Evolutionary conservation across 2,797 vertebrate species (phyloP).

Genomic region (Semaprochilodus insignis): DNA sequence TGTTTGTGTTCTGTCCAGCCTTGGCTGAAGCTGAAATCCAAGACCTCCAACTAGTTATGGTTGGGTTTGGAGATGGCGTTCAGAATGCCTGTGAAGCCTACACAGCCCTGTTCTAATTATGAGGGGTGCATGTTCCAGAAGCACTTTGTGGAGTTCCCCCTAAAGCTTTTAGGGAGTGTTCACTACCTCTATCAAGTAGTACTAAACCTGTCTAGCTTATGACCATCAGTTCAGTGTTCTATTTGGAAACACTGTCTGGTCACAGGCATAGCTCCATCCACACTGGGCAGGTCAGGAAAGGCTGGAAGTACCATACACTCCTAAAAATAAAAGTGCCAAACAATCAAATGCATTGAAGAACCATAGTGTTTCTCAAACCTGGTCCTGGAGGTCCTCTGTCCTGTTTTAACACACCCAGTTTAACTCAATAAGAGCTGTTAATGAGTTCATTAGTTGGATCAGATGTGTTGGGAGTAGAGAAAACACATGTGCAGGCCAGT

Average conservation of each 20-base stretch:
- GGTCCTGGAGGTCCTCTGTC: too few species aligned
- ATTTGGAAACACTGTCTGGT: too few species aligned
- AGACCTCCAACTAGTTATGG: slow-evolving; percentile 26
- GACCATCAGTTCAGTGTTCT: not conserved
- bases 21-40: slow-evolving; percentile 21
- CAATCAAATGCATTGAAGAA: too few species aligned
- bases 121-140: not conserved
- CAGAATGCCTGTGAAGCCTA: not conserved
- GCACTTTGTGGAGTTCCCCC: not conserved
- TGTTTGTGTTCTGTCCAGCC: slow-evolving; percentile 2
- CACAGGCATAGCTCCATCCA: not conserved
- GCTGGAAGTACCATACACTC: not conserved
- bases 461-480: too few species aligned
- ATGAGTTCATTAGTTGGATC: too few species aligned
- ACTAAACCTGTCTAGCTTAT: too few species aligned
- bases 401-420: too few species aligned
- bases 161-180: not conserved
- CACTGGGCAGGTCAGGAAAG: not conserved
- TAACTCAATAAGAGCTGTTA: too few species aligned
- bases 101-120: not conserved
- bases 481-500: too few species aligned
- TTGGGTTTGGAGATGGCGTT: not conserved
- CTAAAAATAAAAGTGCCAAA: too few species aligned
- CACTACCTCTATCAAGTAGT: not conserved
- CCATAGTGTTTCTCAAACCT: too few species aligned